phyloP scores from a whole-genome alignment of 2,888 invertebrate genomes.

The Netelia virgata region DNA sequence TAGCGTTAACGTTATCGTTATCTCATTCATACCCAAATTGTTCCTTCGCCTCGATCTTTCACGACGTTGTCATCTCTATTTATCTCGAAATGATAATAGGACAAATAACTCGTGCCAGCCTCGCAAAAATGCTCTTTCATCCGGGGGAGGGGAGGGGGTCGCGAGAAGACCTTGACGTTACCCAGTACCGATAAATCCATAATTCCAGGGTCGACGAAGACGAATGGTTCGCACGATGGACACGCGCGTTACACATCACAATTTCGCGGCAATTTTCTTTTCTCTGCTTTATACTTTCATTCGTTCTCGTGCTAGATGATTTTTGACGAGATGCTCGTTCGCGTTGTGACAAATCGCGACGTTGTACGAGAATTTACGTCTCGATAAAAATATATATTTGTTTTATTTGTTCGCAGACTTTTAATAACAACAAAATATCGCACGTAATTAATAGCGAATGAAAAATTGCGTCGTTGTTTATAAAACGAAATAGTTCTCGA shows the following conservation, averaged over 20 bases:
- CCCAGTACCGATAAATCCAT: constrained; percentile 67
- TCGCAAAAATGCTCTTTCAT: constrained; percentile 53
- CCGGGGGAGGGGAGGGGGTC: not conserved
- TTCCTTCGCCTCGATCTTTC: constrained; percentile 18
- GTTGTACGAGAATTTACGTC: too few species aligned
- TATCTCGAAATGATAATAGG: constrained; percentile 50
- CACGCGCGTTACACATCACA: not conserved
- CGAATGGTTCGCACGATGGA: constrained; percentile 62
- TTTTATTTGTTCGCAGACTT: too few species aligned
- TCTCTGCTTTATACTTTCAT: constrained; percentile 26
- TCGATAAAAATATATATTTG: too few species aligned
- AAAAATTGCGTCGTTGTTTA: too few species aligned
- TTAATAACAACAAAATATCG: too few species aligned
- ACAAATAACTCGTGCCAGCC: constrained; percentile 63
- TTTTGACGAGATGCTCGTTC: constrained; percentile 46
- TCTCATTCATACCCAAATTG: constrained; percentile 26
- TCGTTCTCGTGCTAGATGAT: constrained; percentile 32
- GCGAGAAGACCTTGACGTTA: constrained; percentile 63
- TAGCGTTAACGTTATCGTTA: constrained; percentile 20
- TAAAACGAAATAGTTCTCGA: too few species aligned
- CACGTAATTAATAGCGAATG: too few species aligned
- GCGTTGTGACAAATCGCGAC: not conserved
- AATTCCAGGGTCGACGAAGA: constrained; percentile 65
- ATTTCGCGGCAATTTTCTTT: constrained; percentile 30
- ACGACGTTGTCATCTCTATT: constrained; percentile 21